Evolutionary conservation across 2,888 invertebrate species (phyloP).

Genomic region (Marronus borbonicus): DNA sequence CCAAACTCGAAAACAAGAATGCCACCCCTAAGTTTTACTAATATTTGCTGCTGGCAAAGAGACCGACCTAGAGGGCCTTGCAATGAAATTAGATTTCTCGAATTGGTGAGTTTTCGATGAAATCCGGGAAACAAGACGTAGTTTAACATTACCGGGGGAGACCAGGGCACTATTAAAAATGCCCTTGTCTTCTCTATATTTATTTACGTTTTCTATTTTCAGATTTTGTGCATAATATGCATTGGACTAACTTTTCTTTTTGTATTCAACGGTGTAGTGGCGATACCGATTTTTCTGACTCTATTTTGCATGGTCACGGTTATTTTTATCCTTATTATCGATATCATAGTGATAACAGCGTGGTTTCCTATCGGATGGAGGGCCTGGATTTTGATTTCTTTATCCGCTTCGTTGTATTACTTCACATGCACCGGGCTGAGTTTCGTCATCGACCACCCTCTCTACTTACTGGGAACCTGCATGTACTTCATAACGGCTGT

Average conservation of each 20-base stretch:
- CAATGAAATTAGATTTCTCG: slow-evolving; percentile 51
- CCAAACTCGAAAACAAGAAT: slow-evolving; percentile 1
- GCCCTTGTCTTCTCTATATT: neutral
- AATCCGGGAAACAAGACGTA: too few relatives aligned
- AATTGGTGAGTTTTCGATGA: slow-evolving; percentile 52
- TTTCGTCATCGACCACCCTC: neutral
- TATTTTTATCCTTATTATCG: slow-evolving; percentile 52
- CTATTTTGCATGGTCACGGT: slow-evolving; percentile 38
- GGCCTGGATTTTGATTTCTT: slow-evolving; percentile 56
- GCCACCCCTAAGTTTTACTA: neutral
- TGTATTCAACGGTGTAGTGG: neutral
- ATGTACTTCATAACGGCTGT: slow-evolving; percentile 47
- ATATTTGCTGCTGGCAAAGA: slow-evolving; percentile 48
- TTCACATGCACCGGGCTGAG: slow-evolving; percentile 52
- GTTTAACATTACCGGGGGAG: too few relatives aligned
- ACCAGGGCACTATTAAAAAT: too few relatives aligned
- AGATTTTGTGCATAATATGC: slow-evolving; percentile 25
- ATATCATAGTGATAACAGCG: slow-evolving; percentile 51
- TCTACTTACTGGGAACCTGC: slow-evolving; percentile 22
- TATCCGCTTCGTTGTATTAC: slow-evolving; percentile 53
- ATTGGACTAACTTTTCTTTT: slow-evolving; percentile 8
- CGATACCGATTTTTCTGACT: slow-evolving; percentile 10
- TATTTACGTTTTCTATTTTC: neutral
- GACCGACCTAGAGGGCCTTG: slow-evolving; percentile 48
- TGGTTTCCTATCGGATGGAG: slow-evolving; percentile 55